Base-by-base conservation (phyloP, 2,797 vertebrate species). In the Lacerta bilineata region DNA sequence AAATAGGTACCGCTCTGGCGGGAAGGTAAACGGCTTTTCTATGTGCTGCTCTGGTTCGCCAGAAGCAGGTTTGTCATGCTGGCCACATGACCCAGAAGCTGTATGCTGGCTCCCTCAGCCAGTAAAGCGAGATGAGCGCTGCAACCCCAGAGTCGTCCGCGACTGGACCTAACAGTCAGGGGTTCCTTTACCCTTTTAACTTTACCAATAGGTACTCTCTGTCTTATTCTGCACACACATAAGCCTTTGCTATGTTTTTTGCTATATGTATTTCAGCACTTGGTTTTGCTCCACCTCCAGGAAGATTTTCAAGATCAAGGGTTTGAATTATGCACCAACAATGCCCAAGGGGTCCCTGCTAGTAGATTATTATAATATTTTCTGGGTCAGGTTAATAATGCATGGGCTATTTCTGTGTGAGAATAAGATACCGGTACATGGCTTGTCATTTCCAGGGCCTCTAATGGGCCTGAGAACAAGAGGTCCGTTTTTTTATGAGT, bases 381-480 rank as follows among this genome's bases (percentile, higher is more conserved):
- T 95, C 93, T 94, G 93, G 95, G 93, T 95, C 87, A 96, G 88
- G 90, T 96, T 95, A 95, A 95, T 95, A 97, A 95, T 96, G 96
- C 92, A 97, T 95, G 75, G 50, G 77, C 64, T 91, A 93, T 94
- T 92, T 92, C 82, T 92, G 89, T 91, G 46, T 95, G 92, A 95
- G 95, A 93, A 91, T 77, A 93, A 33, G 91, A 90, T 92, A 33
- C 33, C 33, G 33, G 33, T 33, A 85, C 79, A 92, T 86, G 91
- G 89, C 91, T 84, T 96, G 94, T 93, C 94, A 94, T 94, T 94
- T 88, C 80, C 89, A 92, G 92, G 91, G 85, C 87, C 93, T 94
- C 80, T 90, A 87, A 87, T 0, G 0, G 27, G 64, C 20, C 43
- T 90, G 74, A 91, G 71, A 79, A 41, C 74, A 68, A 87, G 18